Evolutionary conservation across 2,113 vertebrate species (phyloP).

Genomic region (Delphinus delphis): DNA sequence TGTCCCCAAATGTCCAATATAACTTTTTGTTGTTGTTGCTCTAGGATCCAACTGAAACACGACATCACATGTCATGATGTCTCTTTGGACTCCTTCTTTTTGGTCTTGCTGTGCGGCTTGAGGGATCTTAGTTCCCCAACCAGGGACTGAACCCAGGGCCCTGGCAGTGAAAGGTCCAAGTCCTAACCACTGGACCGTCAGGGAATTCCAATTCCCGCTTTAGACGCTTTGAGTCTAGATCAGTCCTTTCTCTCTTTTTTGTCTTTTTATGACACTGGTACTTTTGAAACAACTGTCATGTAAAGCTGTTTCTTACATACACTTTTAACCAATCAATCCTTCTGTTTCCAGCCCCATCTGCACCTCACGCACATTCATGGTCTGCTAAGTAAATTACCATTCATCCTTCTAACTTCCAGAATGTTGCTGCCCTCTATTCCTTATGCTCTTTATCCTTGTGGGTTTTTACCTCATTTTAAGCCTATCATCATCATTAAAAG

Average conservation of each 20-base stretch:
- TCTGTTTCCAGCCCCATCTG: background rate
- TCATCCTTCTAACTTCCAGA: background rate
- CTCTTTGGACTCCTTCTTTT: background rate
- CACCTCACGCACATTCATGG: background rate
- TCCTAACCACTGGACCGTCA: background rate
- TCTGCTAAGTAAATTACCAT: background rate
- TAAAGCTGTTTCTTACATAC: background rate
- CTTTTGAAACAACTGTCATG: background rate
- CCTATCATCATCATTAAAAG: background rate
- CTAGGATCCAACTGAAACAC: background rate
- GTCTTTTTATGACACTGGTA: background rate
- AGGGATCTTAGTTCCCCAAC: background rate
- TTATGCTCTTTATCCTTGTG: background rate
- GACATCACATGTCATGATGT: background rate
- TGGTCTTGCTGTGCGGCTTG: background rate
- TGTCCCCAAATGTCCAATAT: background rate
- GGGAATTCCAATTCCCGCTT: background rate
- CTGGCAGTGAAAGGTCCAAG: background rate
- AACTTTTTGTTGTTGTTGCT: background rate
- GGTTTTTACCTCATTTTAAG: background rate
- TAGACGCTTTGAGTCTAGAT: background rate
- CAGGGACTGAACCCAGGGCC: background rate
- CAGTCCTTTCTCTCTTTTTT: background rate
- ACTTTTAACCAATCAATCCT: background rate
- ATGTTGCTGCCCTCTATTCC: background rate